These are phyloP conservation scores for Mythimna vitellina DNA, from an alignment of 2,888 invertebrate genomes.

Conservation along the genomic window DNA sequence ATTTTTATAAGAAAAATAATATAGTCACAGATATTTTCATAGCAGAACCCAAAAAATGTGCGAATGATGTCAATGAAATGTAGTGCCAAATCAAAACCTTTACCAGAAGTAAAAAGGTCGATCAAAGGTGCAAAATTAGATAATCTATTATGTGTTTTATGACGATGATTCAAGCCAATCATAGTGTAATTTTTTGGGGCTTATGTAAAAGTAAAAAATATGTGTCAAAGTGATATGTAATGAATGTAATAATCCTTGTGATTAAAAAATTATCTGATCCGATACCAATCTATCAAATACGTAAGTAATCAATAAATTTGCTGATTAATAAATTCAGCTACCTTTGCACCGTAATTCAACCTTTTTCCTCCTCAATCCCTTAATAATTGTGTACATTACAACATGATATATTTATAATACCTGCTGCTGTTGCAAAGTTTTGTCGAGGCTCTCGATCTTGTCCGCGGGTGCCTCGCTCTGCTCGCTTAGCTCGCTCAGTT, in stretches of 20 bases:
- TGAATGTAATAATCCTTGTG: constrained; percentile 1
- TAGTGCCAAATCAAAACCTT: constrained; percentile 55
- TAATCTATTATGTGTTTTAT: background rate
- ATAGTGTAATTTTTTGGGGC: background rate
- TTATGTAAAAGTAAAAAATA: constrained; percentile 8
- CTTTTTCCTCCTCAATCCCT: constrained; percentile 1
- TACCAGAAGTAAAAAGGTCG: constrained; percentile 15
- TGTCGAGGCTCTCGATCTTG: constrained; percentile 91
- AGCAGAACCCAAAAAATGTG: constrained; percentile 23
- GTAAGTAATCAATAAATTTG: constrained; percentile 2
- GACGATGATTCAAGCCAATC: background rate
- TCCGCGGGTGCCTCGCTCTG: constrained; percentile 80
- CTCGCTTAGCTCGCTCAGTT: constrained; percentile 87
- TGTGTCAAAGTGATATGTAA: constrained; percentile 10
- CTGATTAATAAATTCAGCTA: background rate
- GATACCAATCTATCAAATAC: constrained; percentile 7
- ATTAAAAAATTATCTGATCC: constrained; percentile 1
- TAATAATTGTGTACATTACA: constrained; percentile 5
- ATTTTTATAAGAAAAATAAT: background rate
- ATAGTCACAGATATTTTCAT: constrained; percentile 6
- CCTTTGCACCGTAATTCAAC: constrained; percentile 22
- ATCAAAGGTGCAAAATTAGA: constrained; percentile 37
- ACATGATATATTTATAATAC: constrained; percentile 72
- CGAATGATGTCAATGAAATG: constrained; percentile 25
- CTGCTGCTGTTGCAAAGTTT: constrained; percentile 92